phyloP scores from a whole-genome alignment of 2,888 invertebrate genomes.

The Brachyptera risi region DNA sequence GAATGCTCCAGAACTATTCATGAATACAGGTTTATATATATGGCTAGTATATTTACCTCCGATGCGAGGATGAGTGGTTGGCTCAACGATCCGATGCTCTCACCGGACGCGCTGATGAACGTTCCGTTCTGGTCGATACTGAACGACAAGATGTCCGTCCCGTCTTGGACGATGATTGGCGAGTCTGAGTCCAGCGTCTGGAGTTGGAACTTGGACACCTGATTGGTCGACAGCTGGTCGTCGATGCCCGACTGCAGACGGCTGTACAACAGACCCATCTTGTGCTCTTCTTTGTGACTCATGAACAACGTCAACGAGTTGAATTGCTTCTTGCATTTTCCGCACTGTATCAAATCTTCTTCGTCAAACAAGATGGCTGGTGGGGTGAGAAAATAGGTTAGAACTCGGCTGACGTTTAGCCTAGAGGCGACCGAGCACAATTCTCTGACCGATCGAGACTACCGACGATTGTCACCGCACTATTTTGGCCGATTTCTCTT shows the following conservation, averaged over 20 bases:
- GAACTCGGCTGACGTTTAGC: too few relatives aligned
- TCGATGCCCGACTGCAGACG: not conserved
- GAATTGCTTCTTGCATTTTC: conserved; percentile 62
- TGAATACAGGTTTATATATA: too few relatives aligned
- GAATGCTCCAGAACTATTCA: too few relatives aligned
- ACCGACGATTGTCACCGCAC: too few relatives aligned
- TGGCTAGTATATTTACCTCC: not conserved
- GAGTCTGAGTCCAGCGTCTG: not conserved
- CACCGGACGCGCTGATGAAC: conserved; percentile 16
- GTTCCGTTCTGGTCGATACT: conserved; percentile 43
- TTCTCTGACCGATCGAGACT: too few relatives aligned
- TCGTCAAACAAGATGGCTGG: conserved; percentile 46
- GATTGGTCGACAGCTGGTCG: not conserved
- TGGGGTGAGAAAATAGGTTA: too few relatives aligned
- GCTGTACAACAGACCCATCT: not conserved
- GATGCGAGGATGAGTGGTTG: conserved; percentile 27
- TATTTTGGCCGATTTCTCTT: too few relatives aligned
- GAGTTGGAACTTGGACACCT: not conserved
- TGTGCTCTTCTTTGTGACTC: conserved; percentile 54
- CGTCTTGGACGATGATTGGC: conserved; percentile 30
- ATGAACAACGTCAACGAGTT: conserved; percentile 56
- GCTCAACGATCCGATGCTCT: conserved; percentile 17
- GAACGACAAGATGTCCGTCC: conserved; percentile 36
- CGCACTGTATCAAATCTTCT: conserved; percentile 67
- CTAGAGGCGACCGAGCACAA: too few relatives aligned